Conservation (phyloP, 2,113 vertebrate genomes). For the Zonotrichia leucophrys region DNA sequence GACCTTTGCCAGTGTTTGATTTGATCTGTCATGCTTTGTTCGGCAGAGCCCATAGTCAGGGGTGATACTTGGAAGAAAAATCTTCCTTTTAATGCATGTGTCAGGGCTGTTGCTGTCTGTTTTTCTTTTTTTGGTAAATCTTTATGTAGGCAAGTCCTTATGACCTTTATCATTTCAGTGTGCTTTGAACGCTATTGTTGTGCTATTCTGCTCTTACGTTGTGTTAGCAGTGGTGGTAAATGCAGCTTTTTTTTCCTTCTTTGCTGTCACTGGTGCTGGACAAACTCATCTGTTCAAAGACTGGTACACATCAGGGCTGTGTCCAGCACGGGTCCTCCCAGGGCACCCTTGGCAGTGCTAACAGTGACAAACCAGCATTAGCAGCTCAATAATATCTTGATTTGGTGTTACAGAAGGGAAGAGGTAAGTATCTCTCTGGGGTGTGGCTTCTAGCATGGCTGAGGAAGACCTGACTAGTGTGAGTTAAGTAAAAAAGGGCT, state of each 20-base stretch:
- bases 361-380: not conserved
- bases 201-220: not conserved
- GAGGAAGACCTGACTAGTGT: not conserved
- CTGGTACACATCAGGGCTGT: not conserved
- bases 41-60: not conserved
- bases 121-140: not conserved
- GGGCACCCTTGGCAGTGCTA: not conserved
- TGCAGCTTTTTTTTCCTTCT: not conserved
- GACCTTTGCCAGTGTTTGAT: not conserved
- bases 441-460: not conserved
- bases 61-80: not conserved
- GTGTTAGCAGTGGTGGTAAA: not conserved
- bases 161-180: not conserved
- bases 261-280: fast-evolving
- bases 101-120: not conserved
- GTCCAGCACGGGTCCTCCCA: not conserved
- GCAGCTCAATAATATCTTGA: not conserved
- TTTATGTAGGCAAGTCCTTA: not conserved
- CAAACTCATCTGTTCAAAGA: not conserved
- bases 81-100: not conserved
- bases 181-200: not conserved
- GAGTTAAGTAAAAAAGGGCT: not conserved
- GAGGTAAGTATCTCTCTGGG: not conserved
- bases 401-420: not conserved
- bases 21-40: not conserved